Base-by-base conservation (phyloP, 2,113 vertebrate genomes). In the Bubo bubo region DNA sequence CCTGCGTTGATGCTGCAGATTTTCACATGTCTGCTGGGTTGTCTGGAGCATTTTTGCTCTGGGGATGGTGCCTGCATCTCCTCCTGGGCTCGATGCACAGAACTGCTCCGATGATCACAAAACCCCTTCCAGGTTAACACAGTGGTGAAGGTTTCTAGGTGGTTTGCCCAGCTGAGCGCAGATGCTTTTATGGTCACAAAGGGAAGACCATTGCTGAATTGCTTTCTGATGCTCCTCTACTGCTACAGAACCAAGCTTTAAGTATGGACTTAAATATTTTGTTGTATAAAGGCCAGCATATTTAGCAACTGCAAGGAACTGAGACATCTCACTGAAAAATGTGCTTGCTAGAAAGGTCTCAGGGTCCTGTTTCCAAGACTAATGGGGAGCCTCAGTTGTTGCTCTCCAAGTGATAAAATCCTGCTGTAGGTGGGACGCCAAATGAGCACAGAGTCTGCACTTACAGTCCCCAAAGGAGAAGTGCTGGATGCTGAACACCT, bases 1-100 rank as follows among this genome's bases (percentile, higher is more conserved):
- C 16, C 79, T 37, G 21, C 18, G 21, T 13, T 59, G n/a, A 18
- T 56, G 10, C 39, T 1, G 1, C 79, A 79, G 47, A 70, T 90
- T 74, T 20, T 52, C 3, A 0, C 10, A 6, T 0, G 0, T 59
- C 66, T 55, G 15, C 17, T 39, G 39, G 13, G 8, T 56, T 10
- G 5, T 10, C 47, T n/a, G 47, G 24, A 66, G 30, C 17, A 21
- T 39, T 62, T 77, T 72, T 50, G 49, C 35, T 58, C 43, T 34
- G 30, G 32, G 28, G n/a, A 47, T 32, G 49, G 26, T 53, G n/a
- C 37, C 34, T 58, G 17, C 50, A 37, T n/a, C 17, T 35, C 41
- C 50, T 79, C 34, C 49, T 24, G 30, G 23, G 66, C 49, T 58
- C 16, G 19, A 35, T 26, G 22, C 28, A 12, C 5, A 43, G 27